Evolutionary conservation across 2,888 invertebrate genomes (phyloP).

Genomic region (Drosophila emarginata): DNA sequence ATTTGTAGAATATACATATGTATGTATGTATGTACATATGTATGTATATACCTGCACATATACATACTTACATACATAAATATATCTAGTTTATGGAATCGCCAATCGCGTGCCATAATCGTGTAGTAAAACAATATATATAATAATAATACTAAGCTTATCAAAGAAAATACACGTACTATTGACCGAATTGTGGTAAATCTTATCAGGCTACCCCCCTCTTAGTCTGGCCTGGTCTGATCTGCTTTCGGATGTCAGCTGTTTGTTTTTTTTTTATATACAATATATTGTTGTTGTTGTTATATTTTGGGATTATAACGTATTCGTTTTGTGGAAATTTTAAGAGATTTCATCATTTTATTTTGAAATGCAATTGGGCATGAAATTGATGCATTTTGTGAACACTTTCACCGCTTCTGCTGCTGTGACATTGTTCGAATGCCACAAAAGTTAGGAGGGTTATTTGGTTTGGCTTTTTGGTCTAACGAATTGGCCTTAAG

Average conservation of each 20-base stretch:
- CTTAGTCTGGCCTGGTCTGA: neutral
- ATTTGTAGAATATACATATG: neutral
- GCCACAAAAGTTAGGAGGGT: constrained; percentile 39
- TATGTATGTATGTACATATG: neutral
- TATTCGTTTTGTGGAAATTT: constrained; percentile 14
- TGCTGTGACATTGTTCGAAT: constrained; percentile 65
- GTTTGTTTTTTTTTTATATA: neutral
- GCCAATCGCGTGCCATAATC: constrained; percentile 31
- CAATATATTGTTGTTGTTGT: too few relatives aligned
- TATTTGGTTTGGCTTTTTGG: constrained; percentile 13
- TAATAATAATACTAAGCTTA: constrained; percentile 23
- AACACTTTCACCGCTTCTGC: constrained; percentile 63
- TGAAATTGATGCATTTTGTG: constrained; percentile 65
- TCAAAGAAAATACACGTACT: constrained; percentile 23
- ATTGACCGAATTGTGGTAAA: constrained; percentile 24
- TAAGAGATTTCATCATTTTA: constrained; percentile 32
- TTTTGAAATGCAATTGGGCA: constrained; percentile 44
- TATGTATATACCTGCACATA: too few relatives aligned
- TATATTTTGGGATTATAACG: neutral
- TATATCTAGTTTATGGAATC: constrained; percentile 3
- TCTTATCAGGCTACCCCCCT: constrained; percentile 19
- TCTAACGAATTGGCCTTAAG: constrained; percentile 30
- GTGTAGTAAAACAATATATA: constrained; percentile 10
- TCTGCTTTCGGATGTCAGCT: constrained; percentile 5
- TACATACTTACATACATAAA: too few relatives aligned